Base-by-base conservation (phyloP, 1,140 invertebrate species). In the Pseudachorutes palmiensis region DNA sequence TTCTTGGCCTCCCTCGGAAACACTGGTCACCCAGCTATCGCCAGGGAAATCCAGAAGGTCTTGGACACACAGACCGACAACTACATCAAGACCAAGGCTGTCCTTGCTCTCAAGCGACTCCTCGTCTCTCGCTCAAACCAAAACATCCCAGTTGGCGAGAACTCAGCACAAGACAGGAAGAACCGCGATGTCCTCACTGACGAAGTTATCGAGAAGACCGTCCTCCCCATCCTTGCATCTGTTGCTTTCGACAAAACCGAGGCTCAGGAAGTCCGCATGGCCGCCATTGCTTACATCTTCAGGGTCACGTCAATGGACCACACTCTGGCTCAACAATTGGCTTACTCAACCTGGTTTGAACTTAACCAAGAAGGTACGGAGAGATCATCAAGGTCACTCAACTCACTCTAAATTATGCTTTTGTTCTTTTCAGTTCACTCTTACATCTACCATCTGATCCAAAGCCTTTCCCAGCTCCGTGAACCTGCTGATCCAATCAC, bases 191-290 rank as follows among this genome's bases (percentile, higher is more conserved):
- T 64, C 5, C 12, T 71, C 31, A 68, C 58, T 30, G 65, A 71
- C n/a, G 36, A 71, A 12, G 32, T 71, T n/a, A 58, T 71, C 33
- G 70, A 74, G 48, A 67, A 70, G 24, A 57, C 71, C 61, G 74
- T 75, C 31, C 45, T 73, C 32, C 73, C 71, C 12, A 61, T 75
- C 64, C 63, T 75, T 26, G 49, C 69, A 14, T 70, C 73, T 41
- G 66, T 74, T 61, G 62, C 70, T 31, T 72, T 75, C 45, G 74
- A 75, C 73, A 68, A 69, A 22, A 62, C 66, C 33, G 74, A 75
- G 45, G 65, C 71, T 45, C 68, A 66, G 22, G 36, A 69, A 55
- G 73, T 75, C 32, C 70, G 74, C 30, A 67, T 69, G 60, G 72
- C 74, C 26, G 75, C 74, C 51, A 63, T 74, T 51, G 41, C 64